Base-by-base conservation (phyloP, 2,113 vertebrate genomes). In the Thalassoma bifasciatum region DNA sequence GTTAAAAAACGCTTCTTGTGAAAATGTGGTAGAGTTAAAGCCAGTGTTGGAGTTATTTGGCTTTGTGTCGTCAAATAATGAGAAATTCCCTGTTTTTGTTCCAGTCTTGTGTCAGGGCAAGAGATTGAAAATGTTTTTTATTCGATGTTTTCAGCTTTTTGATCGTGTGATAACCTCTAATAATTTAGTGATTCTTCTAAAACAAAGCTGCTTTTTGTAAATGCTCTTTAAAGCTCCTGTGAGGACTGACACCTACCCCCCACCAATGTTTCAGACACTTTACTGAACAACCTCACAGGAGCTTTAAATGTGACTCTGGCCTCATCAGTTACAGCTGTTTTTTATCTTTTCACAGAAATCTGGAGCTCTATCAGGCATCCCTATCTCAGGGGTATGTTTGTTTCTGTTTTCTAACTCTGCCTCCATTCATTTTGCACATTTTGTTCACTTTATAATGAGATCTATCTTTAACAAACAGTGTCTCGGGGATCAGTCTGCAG, bases 331-430 rank as follows among this genome's bases (percentile, higher is more conserved):
- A 30, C 30, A 17, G 17, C 19, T 24, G 0, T 2, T 63, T 6
- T 65, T 42, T 30, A n/a, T 77, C 14, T 54, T 19, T 52, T 77
- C 5, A 61, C 89, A 98, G 97, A 96, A 94, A 94, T 96, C 95
- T 51, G 96, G 97, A 69, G 93, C 95, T 69, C 93, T 98, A 62
- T 94, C 95, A 50, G 96, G 96, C 49, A 95, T 98, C 57, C 97
- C 97, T 57, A 96, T 98, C 86, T 98, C 97, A 53, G 97, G 97
- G 93, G 97, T 98, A 91, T 94, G 97, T 95, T 34, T 7, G 11
- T 75, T 14, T 54, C 10, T 8, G 0, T 26, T 44, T 0, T 21
- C 12, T 14, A 13, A 19, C 24, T 8, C n/a, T n/a, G n/a, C n/a
- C n/a, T n/a, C n/a, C 13, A n/a, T n/a, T n/a, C 13, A 21, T 19